Percentiles rank a stretch among this genome's conserved stretches.
Evolutionary conservation across 2,113 vertebrate genomes (phyloP).

Genomic region (Tetrax tetrax): DNA sequence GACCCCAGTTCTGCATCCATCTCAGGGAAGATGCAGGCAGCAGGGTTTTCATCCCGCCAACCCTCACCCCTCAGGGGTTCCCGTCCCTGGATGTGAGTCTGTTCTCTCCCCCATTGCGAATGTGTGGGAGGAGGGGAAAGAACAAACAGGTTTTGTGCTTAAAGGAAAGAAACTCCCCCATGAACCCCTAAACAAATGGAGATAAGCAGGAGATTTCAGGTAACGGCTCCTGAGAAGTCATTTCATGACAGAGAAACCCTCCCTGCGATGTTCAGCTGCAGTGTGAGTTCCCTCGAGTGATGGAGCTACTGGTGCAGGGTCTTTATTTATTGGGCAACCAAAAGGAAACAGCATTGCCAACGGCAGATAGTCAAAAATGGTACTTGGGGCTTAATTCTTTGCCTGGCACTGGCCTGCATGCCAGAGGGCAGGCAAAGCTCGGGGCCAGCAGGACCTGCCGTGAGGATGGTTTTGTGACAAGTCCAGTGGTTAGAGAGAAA

Average conservation of each 20-base stretch:
- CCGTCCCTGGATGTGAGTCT: background rate
- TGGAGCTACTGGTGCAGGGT: background rate
- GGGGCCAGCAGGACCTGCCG: background rate
- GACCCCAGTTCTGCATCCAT: background rate
- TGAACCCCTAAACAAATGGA: background rate
- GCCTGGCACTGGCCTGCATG: background rate
- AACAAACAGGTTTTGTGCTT: background rate
- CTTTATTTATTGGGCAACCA: background rate
- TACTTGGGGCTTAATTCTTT: background rate
- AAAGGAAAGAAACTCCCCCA: background rate
- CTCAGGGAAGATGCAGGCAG: background rate
- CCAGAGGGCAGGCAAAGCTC: background rate
- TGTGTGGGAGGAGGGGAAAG: background rate
- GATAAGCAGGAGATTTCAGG: background rate
- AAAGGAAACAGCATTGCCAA: background rate
- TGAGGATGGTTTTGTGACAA: background rate
- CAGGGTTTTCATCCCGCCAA: background rate
- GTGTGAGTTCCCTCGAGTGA: accelerated
- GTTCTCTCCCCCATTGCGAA: accelerated
- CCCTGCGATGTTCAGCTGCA: background rate
- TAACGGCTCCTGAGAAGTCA: background rate
- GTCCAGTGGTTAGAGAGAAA: background rate
- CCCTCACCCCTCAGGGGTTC: background rate
- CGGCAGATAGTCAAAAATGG: background rate
- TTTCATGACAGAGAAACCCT: background rate